Percentiles rank a stretch among this genome's conserved stretches.
phyloP scores from a whole-genome alignment of 2,113 vertebrate species.

The Epinephelus cyanopodus region DNA sequence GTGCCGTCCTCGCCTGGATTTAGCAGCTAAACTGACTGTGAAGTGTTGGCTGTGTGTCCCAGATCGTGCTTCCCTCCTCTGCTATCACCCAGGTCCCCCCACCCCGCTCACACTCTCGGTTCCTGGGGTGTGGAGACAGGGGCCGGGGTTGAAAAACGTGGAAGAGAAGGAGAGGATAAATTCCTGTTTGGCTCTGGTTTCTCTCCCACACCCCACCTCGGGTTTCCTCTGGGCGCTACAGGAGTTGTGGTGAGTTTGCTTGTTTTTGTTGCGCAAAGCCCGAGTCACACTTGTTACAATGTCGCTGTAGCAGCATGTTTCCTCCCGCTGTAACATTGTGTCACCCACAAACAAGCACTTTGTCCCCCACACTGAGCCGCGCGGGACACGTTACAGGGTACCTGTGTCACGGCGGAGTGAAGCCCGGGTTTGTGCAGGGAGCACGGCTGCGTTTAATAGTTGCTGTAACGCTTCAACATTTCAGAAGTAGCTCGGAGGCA shows the following conservation, averaged over 20 bases:
- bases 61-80: slow-evolving; percentile 75
- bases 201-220: not conserved
- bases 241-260: slow-evolving; percentile 82
- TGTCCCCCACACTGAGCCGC: not conserved
- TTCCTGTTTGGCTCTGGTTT: slow-evolving; percentile 25
- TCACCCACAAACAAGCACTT: slow-evolving; percentile 63
- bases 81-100: slow-evolving; percentile 79
- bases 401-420: not conserved
- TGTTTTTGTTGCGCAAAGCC: slow-evolving; percentile 61
- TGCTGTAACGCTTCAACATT: slow-evolving; percentile 61
- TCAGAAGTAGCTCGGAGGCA: slow-evolving; percentile 81
- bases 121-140: slow-evolving; percentile 85
- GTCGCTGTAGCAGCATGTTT: slow-evolving; percentile 60
- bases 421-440: not conserved
- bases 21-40: slow-evolving; percentile 45
- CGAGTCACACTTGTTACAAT: slow-evolving; percentile 72
- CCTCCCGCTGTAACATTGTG: slow-evolving; percentile 45
- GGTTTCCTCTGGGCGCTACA: slow-evolving; percentile 54
- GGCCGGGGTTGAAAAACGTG: slow-evolving; percentile 79
- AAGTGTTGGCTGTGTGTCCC: slow-evolving; percentile 78
- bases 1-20: slow-evolving; percentile 51
- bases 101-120: slow-evolving; percentile 80
- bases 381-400: not conserved
- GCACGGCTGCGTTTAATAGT: not conserved
- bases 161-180: slow-evolving; percentile 57